Base-by-base conservation (phyloP, 2,113 vertebrate genomes). In the Hemichromis elongatus region DNA sequence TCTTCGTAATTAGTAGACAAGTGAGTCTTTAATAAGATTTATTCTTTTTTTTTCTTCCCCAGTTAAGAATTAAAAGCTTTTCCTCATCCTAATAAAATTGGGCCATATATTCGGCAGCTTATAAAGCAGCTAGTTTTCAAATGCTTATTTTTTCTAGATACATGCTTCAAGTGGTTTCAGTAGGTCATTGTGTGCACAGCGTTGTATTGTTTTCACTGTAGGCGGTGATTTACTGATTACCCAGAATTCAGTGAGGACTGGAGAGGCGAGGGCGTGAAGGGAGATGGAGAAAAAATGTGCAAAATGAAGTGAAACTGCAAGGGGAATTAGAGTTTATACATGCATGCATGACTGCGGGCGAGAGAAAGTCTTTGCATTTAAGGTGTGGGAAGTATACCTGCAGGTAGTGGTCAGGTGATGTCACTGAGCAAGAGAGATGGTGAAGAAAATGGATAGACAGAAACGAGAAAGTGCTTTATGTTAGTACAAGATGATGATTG, bases 291-390 rank as follows among this genome's bases (percentile, higher is more conserved):
- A 75, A 75, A n/a, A 75, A 52, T 52, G 18, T 13, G 47, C n/a
- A 56, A 57, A 26, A 45, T 79, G 33, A 19, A 42, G 33, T 56
- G 35, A 59, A 79, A 45, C 26, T 57, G 7, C 40, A 47, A 28
- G 28, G 16, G 28, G 6, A 9, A 8, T 79, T 12, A 7, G 9
- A 59, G 24, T 79, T n/a, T n/a, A 59, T 28, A 1, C 21, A 11
- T 55, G 9, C 53, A 16, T 45, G 18, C 26, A 30, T 19, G 42
- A 9, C 45, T 33, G 45, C 0, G 0, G 45, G 4, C 0, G 4
- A 52, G 70, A 75, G 45, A 52, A 75, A 45, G 37, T 59, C 14
- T 30, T 21, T 57, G 35, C 11, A 79, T 57, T 59, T 11, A 11
- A 57, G 11, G 59, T 14, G 10, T 59, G 54, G 16, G 19, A 4